Evolutionary conservation across 2,797 vertebrate species (phyloP).

Genomic region (Semotilus atromaculatus): DNA sequence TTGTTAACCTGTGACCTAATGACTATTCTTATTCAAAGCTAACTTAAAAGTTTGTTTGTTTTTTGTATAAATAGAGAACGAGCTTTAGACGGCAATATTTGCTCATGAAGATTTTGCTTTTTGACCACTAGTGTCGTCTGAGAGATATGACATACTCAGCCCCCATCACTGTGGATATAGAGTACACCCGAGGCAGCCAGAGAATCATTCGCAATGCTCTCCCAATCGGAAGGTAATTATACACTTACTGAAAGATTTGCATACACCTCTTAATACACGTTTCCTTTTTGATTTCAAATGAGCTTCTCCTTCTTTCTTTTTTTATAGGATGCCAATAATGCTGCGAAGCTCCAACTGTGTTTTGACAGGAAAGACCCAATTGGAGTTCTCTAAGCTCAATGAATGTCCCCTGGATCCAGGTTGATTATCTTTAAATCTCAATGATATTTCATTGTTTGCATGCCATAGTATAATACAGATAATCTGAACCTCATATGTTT

Average conservation of each 20-base stretch:
- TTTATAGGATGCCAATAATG: conserved; percentile 96
- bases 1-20: background rate
- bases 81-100: background rate
- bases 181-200: conserved; percentile 97
- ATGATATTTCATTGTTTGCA: background rate
- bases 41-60: background rate
- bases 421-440: conserved; percentile 58
- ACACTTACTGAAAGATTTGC: background rate
- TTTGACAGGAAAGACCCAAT: conserved; percentile 92
- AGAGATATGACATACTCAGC: conserved; percentile 98
- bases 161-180: conserved; percentile 96
- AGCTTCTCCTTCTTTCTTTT: conserved; percentile 36
- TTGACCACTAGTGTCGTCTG: conserved; percentile 86
- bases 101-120: background rate
- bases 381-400: conserved; percentile 95
- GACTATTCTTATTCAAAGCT: background rate
- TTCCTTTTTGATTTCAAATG: background rate
- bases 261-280: background rate
- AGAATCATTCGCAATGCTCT: conserved; percentile 96
- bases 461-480: background rate
- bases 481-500: background rate
- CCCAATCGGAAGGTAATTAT: conserved; percentile 90
- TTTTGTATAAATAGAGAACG: too few relatives aligned
- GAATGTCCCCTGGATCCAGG: conserved; percentile 98
- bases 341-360: conserved; percentile 97